phyloP scores from a whole-genome alignment of 2,113 vertebrate genomes.

The Oxyura jamaicensis region DNA sequence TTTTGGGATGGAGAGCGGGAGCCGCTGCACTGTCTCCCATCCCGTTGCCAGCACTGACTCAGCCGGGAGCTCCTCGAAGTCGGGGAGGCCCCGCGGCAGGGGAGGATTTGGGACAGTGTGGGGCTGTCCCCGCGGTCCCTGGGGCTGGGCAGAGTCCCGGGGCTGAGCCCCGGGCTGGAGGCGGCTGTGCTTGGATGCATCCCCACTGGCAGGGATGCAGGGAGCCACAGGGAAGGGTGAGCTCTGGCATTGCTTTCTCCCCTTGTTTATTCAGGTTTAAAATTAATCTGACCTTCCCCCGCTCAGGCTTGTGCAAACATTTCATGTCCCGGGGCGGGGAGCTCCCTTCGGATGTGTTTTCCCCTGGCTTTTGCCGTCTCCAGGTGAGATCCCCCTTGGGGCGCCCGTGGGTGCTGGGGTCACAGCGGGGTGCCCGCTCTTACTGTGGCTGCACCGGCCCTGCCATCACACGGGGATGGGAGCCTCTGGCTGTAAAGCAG shows the following conservation, averaged over 20 bases:
- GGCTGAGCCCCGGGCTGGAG: not conserved
- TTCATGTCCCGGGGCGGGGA: not conserved
- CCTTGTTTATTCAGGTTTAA: slow-evolving; percentile 67
- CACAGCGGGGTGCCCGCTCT: not conserved
- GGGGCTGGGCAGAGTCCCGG: not conserved
- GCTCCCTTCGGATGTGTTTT: not conserved
- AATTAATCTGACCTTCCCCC: slow-evolving; percentile 57
- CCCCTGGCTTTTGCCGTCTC: accelerated
- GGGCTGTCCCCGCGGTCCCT: not conserved
- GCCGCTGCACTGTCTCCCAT: not conserved
- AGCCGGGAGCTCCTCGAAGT: slow-evolving; percentile 24
- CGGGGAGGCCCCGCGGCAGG: not conserved
- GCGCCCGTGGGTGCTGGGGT: accelerated
- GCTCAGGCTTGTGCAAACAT: slow-evolving; percentile 36
- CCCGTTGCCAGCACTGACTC: slow-evolving; percentile 43
- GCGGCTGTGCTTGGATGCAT: not conserved
- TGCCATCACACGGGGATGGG: not conserved
- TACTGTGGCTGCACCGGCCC: accelerated
- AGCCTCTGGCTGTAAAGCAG: not conserved
- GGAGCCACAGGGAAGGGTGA: not conserved
- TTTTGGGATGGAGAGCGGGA: not conserved
- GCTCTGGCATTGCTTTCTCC: slow-evolving; percentile 11
- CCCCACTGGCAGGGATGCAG: not conserved
- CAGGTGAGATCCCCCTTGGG: not conserved
- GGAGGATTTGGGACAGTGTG: not conserved